Evolutionary conservation across 1,140 invertebrate genomes (phyloP).

Genomic region (Neuroterus valhalla): DNA sequence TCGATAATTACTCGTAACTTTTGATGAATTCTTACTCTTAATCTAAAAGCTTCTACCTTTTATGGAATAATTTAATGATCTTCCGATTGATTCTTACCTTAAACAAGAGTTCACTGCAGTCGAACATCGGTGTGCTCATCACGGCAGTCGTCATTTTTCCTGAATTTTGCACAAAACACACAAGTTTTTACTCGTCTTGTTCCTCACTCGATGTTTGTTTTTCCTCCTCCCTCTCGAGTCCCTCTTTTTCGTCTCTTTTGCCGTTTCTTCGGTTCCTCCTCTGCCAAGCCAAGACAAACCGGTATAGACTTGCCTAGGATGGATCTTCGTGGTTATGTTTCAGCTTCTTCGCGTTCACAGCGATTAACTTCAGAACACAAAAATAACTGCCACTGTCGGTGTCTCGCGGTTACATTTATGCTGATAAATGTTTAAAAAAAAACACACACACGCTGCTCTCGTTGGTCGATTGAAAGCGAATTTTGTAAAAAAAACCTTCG

Average conservation of each 20-base stretch:
- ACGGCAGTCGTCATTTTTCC: conserved; percentile 68
- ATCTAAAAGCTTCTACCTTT: too few species aligned
- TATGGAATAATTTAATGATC: too few species aligned
- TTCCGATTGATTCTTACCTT: conserved; percentile 58
- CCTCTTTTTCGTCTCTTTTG: conserved; percentile 9
- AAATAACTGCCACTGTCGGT: neutral
- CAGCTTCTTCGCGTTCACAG: neutral
- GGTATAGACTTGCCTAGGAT: neutral
- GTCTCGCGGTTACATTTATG: conserved; percentile 16
- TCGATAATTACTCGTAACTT: too few species aligned
- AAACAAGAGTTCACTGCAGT: conserved; percentile 67
- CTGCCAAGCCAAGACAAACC: conserved; percentile 16
- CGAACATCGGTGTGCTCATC: conserved; percentile 70
- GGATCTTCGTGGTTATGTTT: neutral
- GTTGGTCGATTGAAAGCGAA: neutral
- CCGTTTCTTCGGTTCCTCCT: neutral
- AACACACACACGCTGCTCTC: conserved; percentile 8
- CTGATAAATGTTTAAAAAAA: conserved; percentile 27
- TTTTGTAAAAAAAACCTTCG: conserved; percentile 2
- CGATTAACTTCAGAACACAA: conserved; percentile 12
- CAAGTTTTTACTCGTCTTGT: neutral
- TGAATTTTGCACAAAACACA: conserved; percentile 46
- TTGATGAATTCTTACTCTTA: too few species aligned
- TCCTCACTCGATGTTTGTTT: conserved; percentile 1
- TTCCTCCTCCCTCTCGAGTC: neutral